A percentile compares a stretch with the other conserved stretches of the same genome.
phyloP scores from a whole-genome alignment of 2,888 invertebrate genomes.

The Lymantria monacha region DNA sequence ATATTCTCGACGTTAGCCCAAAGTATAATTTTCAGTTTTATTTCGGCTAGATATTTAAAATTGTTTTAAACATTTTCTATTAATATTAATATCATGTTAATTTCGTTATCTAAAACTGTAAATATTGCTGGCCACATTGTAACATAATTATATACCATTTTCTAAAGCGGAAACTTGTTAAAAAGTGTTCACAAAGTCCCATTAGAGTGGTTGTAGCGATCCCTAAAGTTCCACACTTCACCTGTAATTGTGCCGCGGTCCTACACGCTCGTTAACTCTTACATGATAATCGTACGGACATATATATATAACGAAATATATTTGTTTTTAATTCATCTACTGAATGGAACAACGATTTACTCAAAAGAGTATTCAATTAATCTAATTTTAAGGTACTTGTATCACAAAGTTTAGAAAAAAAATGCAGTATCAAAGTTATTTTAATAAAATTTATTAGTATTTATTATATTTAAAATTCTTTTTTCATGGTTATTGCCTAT shows the following conservation, averaged over 20 bases:
- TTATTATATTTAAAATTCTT: no score
- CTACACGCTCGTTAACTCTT: conserved; percentile 36
- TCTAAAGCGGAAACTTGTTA: conserved; percentile 61
- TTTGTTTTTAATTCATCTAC: background rate
- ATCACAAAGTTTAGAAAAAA: no score
- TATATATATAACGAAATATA: conserved; percentile 1
- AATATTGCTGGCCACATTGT: conserved; percentile 27
- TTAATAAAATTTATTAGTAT: no score
- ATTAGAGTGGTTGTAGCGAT: conserved; percentile 49
- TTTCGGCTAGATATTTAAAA: no score
- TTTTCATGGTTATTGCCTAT: no score
- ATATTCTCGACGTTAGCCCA: no score
- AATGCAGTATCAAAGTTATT: no score
- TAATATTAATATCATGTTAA: background rate
- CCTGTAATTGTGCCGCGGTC: conserved; percentile 49
- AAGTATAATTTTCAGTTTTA: no score
- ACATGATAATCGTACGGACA: conserved; percentile 30
- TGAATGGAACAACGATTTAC: background rate
- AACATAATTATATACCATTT: conserved; percentile 44
- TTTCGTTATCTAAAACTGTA: background rate
- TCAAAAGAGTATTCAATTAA: no score
- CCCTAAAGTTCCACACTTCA: conserved; percentile 42
- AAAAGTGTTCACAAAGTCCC: conserved; percentile 69
- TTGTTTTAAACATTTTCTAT: no score
- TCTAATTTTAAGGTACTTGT: no score